These are phyloP conservation scores for Emys orbicularis DNA, from an alignment of 2,797 vertebrate genomes.

Conservation along the genomic window DNA sequence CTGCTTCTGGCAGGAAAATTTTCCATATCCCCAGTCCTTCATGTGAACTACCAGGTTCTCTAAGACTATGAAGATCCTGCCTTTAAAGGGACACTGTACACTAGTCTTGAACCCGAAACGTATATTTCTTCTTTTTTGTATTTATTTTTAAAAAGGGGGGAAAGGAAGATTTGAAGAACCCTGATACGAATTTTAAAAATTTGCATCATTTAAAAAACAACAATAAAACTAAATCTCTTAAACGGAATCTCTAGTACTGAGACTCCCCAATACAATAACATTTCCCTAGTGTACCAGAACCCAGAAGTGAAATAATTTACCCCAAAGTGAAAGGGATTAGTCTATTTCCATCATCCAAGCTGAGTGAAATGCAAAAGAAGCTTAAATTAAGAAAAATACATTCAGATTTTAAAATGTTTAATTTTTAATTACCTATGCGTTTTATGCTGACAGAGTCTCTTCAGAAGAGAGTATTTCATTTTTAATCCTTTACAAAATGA, in stretches of 20 bases:
- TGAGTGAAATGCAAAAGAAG: neutral
- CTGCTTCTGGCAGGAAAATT: neutral
- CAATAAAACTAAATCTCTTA: neutral
- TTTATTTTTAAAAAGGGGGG: neutral
- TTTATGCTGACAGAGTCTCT: neutral
- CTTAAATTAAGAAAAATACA: neutral
- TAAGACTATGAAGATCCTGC: neutral
- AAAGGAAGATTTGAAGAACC: too few relatives aligned
- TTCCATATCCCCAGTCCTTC: neutral
- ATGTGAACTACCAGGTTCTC: neutral
- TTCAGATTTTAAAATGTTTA: neutral
- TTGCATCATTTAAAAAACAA: neutral
- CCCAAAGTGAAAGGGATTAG: neutral
- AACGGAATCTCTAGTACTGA: neutral
- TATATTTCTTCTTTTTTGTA: neutral
- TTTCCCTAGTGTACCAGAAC: neutral
- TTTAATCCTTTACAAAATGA: slow-evolving; percentile 11
- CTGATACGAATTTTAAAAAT: neutral
- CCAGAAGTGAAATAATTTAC: neutral
- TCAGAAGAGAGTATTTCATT: neutral
- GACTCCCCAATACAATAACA: neutral
- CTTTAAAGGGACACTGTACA: slow-evolving; percentile 35
- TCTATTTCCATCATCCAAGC: neutral
- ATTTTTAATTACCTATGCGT: neutral
- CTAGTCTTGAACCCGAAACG: neutral